Percentiles rank a stretch among this genome's conserved stretches.
These are phyloP conservation scores for Pterois miles DNA, from an alignment of 2,797 vertebrate genomes.

Conservation along the genomic window DNA sequence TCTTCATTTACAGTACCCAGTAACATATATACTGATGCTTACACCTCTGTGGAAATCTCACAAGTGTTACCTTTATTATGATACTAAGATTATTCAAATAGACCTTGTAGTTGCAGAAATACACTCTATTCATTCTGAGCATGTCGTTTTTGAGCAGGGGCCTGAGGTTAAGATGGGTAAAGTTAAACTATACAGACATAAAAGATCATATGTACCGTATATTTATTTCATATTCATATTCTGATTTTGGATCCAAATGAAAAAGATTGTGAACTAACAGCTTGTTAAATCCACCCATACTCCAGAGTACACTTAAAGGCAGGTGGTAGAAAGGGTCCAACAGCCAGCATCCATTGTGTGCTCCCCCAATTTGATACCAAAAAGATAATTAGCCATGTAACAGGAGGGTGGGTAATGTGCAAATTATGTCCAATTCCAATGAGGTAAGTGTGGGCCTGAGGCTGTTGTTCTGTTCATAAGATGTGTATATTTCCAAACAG, in stretches of 20 bases:
- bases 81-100: no score
- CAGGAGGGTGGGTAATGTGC: not conserved
- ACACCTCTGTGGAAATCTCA: no score
- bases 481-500: not conserved
- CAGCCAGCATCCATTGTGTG: not conserved
- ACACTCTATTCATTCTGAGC: no score
- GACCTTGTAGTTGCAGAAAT: no score
- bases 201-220: not conserved
- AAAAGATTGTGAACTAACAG: not conserved
- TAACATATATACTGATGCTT: no score
- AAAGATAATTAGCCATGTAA: constrained; percentile 1
- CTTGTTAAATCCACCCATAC: constrained; percentile 4
- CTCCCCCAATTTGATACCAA: not conserved
- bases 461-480: not conserved
- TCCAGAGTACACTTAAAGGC: not conserved
- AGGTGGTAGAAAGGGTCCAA: not conserved
- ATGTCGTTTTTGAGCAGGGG: no score
- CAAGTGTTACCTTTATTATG: no score
- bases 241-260: not conserved
- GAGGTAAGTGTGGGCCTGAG: not conserved
- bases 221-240: not conserved
- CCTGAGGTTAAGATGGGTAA: not conserved
- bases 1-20: no score
- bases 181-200: no score
- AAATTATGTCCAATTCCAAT: not conserved